phyloP scores from a whole-genome alignment of 2,888 invertebrate species.

The Rhaphigaster nebulosa region DNA sequence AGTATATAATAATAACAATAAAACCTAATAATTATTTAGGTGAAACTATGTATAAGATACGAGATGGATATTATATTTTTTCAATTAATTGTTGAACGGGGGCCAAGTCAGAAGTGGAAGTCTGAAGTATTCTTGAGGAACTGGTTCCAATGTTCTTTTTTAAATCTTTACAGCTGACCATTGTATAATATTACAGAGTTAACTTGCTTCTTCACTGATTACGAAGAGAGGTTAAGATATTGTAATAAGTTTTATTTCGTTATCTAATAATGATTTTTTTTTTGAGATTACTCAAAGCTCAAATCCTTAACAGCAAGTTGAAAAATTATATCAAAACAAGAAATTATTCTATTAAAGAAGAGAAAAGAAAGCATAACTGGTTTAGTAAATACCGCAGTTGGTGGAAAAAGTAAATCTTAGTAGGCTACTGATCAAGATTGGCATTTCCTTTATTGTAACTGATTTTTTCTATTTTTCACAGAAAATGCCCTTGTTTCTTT shows the following conservation, averaged over 20 bases:
- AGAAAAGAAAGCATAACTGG: not conserved
- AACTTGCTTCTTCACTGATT: not conserved
- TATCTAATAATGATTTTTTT: not conserved
- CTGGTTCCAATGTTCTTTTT: no score
- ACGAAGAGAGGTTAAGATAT: not conserved
- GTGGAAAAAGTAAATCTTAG: not conserved
- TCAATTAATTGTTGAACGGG: no score
- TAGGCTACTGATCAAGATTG: not conserved
- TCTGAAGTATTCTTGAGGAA: no score
- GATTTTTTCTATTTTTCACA: not conserved
- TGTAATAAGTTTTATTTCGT: not conserved
- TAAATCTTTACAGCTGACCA: not conserved
- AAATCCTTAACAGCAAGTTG: not conserved
- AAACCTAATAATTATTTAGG: no score
- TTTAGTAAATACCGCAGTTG: not conserved
- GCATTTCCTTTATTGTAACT: not conserved
- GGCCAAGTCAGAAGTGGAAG: no score
- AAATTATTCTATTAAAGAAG: not conserved
- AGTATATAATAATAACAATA: no score
- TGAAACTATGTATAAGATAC: no score
- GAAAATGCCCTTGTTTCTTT: not conserved
- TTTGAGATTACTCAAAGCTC: constrained; percentile 21
- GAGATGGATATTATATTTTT: no score
- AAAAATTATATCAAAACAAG: constrained; percentile 36
- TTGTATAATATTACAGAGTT: not conserved